Evolutionary conservation across 2,797 vertebrate species (phyloP), one percentile per base, ranked within the genome.

Genomic region (Pangasius djambal): DNA sequence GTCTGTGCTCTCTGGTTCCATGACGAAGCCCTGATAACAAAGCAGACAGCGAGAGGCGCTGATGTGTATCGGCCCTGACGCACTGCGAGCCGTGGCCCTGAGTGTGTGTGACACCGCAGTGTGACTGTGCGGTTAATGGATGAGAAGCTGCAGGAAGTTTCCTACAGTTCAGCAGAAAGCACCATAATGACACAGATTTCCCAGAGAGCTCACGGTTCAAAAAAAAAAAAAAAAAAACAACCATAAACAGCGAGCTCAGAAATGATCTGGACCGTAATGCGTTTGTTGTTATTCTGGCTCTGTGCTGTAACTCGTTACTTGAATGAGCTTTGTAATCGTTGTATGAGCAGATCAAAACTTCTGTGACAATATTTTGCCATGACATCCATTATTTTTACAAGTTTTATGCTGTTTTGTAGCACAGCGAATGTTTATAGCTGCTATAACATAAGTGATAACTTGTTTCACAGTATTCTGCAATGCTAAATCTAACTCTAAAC

Each of bases 81-180:
- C 83, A 31, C 84, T 88, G 50, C 0, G 72, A 74, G 75, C 74
- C 86, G n/a, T 18, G 1, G 82, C 79, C 65, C 59, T 22, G 85
- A 89, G 89, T 81, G 85, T 88, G 85, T 48, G 70, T 88, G 89
- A 88, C 52, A 72, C 61, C 85, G 70, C 88, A 67, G 86, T 79
- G 85, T 89, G 88, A 89, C 90, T 74, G 89, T 83, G 78, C 79
- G 81, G 83, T 88, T 90, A 89, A 89, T 87, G 88, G 88, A 70
- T 86, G 78, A 70, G 85, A 86, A 91, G 88, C 74, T 44, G 65
- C 65, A 61, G 31, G 85, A 86, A 59, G 72, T 77, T 92, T 89
- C 81, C 74, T 50, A 63, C 31, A 57, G 74, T 87, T 83, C 65
- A 81, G 48, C 72, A 89, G 86, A 91, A 87, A 61, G 72, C 79